Base-by-base conservation (phyloP, 2,113 vertebrate species). In the Pleuronectes platessa region DNA sequence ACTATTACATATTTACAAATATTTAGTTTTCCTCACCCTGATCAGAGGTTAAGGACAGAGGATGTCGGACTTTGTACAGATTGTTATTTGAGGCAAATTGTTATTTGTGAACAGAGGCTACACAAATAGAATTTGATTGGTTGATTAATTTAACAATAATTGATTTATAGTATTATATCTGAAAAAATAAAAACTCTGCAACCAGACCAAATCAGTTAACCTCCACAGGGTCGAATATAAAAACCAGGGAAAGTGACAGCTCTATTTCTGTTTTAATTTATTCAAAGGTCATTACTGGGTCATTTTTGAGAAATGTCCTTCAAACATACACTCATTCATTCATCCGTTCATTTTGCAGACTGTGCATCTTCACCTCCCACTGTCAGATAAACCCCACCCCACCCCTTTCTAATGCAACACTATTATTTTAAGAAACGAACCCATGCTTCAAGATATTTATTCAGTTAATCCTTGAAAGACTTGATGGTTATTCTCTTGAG, bases 391-490 rank as follows among this genome's bases (percentile, higher is more conserved):
- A 21, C 10, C 49, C 74, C 11, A 51, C 47, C 47, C 47, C 47
- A 51, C 47, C 18, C 15, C 40, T 42, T 42, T 42, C 40, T 42
- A 42, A 42, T 11, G 40, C 68, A 78, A 63, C 70, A 18, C 27
- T 67, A 76, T 81, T 82, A 79, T 87, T 87, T 77, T 21, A 71
- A 68, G 61, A 83, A 76, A 77, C 37, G 17, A 78, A 60, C 77
- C 61, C 31, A 83, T 76, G 64, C 82, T 88, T 85, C 3, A 54
- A 70, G 60, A 49, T 83, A 76, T 89, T 86, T 88, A 58, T 78
- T 70, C 89, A 81, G 84, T 80, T 74, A 89, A 88, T 90, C 83
- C 90, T 70, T 68, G 61, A 89, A 85, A 78, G 58, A 37, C 62
- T 74, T 3, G 21, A 77, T 63, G 72, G 65, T 83, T 85, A 68